A percentile compares a stretch with the other conserved stretches of the same genome.
Conservation (phyloP, 2,113 vertebrate species). For the Sciurus niger region DNA sequence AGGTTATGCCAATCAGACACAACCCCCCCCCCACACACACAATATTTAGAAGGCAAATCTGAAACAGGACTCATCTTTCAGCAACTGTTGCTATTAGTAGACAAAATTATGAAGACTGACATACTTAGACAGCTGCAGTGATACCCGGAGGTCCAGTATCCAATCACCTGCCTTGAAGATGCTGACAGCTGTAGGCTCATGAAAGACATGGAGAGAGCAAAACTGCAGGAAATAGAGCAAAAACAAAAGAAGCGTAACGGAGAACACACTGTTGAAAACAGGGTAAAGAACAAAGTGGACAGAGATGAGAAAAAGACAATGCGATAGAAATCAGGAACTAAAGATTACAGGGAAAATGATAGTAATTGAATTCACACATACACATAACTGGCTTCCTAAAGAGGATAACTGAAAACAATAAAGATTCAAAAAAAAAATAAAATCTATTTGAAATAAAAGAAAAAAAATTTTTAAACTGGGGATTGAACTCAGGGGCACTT, state of each 20-base stretch:
- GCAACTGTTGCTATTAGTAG: neutral
- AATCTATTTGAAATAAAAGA: no score
- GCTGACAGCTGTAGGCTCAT: neutral
- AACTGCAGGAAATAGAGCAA: neutral
- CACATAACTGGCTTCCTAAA: neutral
- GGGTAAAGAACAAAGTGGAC: neutral
- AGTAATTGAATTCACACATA: neutral
- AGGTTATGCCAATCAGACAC: neutral
- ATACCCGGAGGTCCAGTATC: neutral
- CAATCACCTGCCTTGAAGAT: neutral
- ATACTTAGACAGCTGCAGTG: neutral
- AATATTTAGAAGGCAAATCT: neutral
- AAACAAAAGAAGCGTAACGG: neutral
- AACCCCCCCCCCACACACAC: neutral
- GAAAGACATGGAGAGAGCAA: neutral
- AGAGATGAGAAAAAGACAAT: slow-evolving; percentile 22
- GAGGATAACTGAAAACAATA: neutral
- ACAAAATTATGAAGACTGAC: neutral
- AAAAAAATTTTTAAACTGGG: no score
- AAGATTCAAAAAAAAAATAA: neutral
- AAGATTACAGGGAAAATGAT: neutral
- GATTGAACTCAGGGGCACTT: no score
- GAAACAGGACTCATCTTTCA: neutral
- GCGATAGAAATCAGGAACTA: neutral
- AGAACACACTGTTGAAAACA: neutral